Evolutionary conservation across 2,888 invertebrate genomes (phyloP).

Genomic region (Standfussiana lucernea): DNA sequence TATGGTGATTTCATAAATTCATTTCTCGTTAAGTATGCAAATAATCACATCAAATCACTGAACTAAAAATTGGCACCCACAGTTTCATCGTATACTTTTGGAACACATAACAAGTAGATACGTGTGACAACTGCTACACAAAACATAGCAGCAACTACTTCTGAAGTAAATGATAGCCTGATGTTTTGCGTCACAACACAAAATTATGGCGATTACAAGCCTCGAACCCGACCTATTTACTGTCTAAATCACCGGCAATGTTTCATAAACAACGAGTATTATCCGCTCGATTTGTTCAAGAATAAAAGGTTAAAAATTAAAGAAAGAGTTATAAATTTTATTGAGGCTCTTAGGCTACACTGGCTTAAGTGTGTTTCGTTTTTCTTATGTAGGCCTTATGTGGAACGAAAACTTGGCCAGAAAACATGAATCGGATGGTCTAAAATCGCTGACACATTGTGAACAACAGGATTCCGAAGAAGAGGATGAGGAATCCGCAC

Average conservation of each 20-base stretch:
- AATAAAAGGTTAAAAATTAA: conserved; percentile 21
- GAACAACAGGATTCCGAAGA: too few species aligned
- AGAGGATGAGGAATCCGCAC: too few species aligned
- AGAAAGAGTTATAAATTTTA: not conserved
- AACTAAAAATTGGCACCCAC: too few species aligned
- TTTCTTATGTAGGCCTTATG: not conserved
- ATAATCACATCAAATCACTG: too few species aligned
- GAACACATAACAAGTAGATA: too few species aligned
- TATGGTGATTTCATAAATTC: too few species aligned
- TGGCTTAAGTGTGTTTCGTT: not conserved
- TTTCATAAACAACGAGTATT: conserved; percentile 28
- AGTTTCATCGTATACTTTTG: too few species aligned
- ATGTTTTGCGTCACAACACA: conserved; percentile 14
- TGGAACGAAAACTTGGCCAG: not conserved
- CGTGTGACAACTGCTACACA: too few species aligned
- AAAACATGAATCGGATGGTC: not conserved
- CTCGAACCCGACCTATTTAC: conserved; percentile 8
- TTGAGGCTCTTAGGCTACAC: not conserved
- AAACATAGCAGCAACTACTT: not conserved
- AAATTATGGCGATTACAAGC: conserved; percentile 19
- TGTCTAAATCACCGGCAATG: conserved; percentile 7
- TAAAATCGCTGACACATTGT: too few species aligned
- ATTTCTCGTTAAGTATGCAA: too few species aligned
- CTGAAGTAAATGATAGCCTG: conserved; percentile 20
- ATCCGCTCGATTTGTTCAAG: not conserved